A percentile compares a stretch with the other conserved stretches of the same genome.
Conservation (phyloP, 2,113 vertebrate genomes). For the Heterochromis multidens region DNA sequence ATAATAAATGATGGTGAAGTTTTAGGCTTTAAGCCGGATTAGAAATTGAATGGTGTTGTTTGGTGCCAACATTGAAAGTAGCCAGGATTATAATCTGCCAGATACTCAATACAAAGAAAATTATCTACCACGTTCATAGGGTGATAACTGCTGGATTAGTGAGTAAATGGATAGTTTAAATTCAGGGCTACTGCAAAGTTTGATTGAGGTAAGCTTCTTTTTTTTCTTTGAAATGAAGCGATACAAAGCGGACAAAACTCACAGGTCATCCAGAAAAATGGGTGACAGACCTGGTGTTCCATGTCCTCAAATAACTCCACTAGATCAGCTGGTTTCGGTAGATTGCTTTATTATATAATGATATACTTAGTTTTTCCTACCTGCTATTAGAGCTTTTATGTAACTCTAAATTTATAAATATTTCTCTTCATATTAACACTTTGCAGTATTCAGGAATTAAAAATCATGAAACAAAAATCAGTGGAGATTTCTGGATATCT, state of each 20-base stretch:
- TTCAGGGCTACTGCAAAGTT: not conserved
- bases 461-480: not conserved
- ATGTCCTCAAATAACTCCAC: not conserved
- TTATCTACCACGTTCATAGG: not conserved
- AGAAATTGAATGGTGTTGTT: slow-evolving; percentile 33
- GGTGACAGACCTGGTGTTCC: not conserved
- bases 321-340: not conserved
- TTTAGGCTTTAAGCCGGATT: slow-evolving; percentile 47
- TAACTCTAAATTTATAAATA: not conserved
- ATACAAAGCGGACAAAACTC: not conserved
- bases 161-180: not conserved
- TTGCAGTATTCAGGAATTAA: not conserved
- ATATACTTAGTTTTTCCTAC: not conserved
- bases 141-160: slow-evolving; percentile 16
- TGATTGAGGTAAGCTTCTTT: not conserved
- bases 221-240: not conserved
- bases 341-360: not conserved
- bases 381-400: not conserved
- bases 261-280: not conserved
- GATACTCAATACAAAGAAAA: slow-evolving; percentile 19
- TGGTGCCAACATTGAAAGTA: slow-evolving; percentile 32
- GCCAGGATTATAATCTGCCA: slow-evolving; percentile 39
- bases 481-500: not conserved
- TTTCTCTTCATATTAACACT: not conserved
- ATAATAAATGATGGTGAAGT: slow-evolving; percentile 40